These are phyloP conservation scores for Chanos chanos DNA, from an alignment of 2,797 vertebrate genomes.

Conservation along the genomic window DNA sequence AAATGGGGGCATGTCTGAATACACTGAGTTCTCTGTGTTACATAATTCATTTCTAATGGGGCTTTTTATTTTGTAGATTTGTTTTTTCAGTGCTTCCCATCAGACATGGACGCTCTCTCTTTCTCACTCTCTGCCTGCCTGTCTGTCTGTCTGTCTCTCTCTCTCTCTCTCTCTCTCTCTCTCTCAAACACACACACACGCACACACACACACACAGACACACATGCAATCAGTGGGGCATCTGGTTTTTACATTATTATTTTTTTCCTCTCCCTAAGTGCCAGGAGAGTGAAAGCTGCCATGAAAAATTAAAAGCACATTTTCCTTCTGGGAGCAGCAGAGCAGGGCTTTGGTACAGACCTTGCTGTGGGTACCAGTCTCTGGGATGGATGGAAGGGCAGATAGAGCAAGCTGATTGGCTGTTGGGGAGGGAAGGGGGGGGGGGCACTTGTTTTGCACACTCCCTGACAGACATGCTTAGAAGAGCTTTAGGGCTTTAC, in stretches of 20 bases:
- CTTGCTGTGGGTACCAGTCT: neutral
- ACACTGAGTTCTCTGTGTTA: slow-evolving; percentile 2
- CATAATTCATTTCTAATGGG: slow-evolving; percentile 3
- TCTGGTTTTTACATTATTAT: slow-evolving; percentile 36
- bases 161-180: neutral
- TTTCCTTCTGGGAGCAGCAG: slow-evolving; percentile 14
- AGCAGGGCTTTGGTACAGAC: neutral
- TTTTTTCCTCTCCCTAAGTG: slow-evolving; percentile 11
- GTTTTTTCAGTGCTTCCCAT: neutral
- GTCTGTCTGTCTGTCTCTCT: neutral
- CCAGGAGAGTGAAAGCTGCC: slow-evolving; percentile 30
- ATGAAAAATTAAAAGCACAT: slow-evolving; percentile 36
- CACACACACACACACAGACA: slow-evolving; percentile 18
- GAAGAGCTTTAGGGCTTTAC: slow-evolving; percentile 46
- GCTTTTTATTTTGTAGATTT: slow-evolving; percentile 14
- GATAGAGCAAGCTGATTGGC: neutral
- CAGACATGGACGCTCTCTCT: no score
- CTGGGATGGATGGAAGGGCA: no score
- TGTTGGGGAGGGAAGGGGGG: neutral
- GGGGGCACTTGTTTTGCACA: slow-evolving; percentile 33
- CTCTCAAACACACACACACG: neutral
- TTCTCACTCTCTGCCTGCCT: neutral
- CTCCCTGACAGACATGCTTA: slow-evolving; percentile 48
- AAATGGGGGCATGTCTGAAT: neutral
- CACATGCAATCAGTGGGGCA: slow-evolving; percentile 9